Base-by-base conservation (phyloP, 1,140 invertebrate species). In the Spodoptera frugiperda region DNA sequence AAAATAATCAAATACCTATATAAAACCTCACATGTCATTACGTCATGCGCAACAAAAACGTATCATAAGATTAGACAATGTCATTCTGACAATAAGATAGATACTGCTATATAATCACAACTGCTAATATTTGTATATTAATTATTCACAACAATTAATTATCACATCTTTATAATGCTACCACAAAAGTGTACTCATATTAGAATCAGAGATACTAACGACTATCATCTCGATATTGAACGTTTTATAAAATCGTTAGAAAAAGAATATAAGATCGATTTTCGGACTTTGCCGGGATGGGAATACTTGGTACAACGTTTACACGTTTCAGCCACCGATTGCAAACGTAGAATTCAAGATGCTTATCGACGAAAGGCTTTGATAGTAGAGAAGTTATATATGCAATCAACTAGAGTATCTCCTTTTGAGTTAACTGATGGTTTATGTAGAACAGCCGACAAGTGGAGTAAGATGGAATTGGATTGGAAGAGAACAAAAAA, bases 351-450 rank as follows among this genome's bases (percentile, higher is more conserved):
- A 80, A 80, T 89, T 57, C 73, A 82, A 77, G 81, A 83, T 53
- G 84, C 86, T 9, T 70, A 78, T 14, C 39, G 63, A 30, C 85
- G 88, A 39, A 89, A 91, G 61, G 21, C 33, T 15, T 10, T 76
- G 51, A 91, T 93, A 49, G 87, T 92, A 51, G 67, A 88, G n/a
- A 92, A 90, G 51, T 73, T 93, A 48, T 86, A 78, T 76, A 73
- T 79, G 39, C 79, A 93, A 78, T 81, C 73, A 55, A 84, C 71
- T n/a, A 86, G 88, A 67, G 55, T 70, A 21, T 88, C 89, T 0
- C 90, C 91, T 6, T 92, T 93, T 81, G 82, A 84, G 57, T 77
- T 92, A 77, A 89, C 87, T 4, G 81, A 86, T 25, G 79, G 78
- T 33, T 73, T 91, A 19, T 77, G 79, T 73, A 88, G 92, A 81